Percentiles rank a stretch among this genome's conserved stretches.
Evolutionary conservation across 2,888 invertebrate genomes (phyloP).

Genomic region (Fabriciana adippe): DNA sequence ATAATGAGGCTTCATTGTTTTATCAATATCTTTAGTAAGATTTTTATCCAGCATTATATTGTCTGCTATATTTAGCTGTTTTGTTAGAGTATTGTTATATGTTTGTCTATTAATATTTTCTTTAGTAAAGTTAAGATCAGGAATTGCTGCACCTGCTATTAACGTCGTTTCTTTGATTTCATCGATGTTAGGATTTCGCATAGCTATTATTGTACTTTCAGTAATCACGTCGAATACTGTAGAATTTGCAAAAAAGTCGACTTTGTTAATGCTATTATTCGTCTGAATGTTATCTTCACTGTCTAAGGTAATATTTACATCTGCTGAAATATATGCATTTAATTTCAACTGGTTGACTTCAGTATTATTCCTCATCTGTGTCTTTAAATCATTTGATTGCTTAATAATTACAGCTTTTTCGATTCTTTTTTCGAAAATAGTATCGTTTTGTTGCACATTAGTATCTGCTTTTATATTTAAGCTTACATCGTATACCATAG

Average conservation of each 20-base stretch:
- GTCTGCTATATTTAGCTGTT: neutral
- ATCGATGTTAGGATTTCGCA: neutral
- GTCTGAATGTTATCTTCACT: neutral
- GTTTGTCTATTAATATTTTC: neutral
- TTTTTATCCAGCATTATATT: neutral
- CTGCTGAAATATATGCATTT: too few relatives aligned
- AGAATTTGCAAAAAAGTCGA: neutral
- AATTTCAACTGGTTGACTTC: too few relatives aligned
- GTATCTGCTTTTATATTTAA: too few relatives aligned
- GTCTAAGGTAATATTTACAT: neutral
- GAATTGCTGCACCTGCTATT: neutral
- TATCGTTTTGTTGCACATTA: neutral
- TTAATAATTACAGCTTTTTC: neutral
- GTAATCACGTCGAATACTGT: neutral
- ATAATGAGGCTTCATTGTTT: neutral
- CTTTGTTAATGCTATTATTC: neutral
- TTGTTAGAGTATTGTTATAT: neutral
- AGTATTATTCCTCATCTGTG: too few relatives aligned
- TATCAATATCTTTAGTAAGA: neutral
- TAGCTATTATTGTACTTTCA: neutral
- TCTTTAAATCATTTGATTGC: too few relatives aligned
- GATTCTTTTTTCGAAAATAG: neutral
- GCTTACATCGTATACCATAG: too few relatives aligned
- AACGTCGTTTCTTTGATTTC: neutral
- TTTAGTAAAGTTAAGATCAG: neutral